phyloP scores from a whole-genome alignment of 2,797 vertebrate genomes.

The Sciaenops ocellatus region DNA sequence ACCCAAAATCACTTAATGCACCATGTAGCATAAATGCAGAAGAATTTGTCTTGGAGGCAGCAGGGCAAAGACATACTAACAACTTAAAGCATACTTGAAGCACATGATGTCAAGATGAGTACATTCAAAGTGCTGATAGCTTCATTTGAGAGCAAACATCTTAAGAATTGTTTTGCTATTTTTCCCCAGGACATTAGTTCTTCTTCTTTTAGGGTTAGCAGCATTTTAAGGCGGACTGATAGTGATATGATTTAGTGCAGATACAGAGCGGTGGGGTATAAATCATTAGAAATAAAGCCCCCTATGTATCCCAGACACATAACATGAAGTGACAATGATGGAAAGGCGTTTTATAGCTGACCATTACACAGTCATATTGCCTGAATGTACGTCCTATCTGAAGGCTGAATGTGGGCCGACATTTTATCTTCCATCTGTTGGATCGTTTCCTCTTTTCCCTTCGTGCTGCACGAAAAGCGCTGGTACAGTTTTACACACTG shows the following conservation, averaged over 20 bases:
- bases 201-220: constrained; percentile 13
- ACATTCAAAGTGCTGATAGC: constrained; percentile 22
- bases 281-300: constrained; percentile 69
- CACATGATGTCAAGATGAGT: constrained; percentile 22
- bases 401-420: constrained; percentile 2
- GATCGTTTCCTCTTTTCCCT: not conserved
- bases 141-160: constrained; percentile 4
- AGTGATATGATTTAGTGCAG: constrained; percentile 53
- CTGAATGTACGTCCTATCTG: constrained; percentile 26
- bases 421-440: constrained; percentile 22
- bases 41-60: constrained; percentile 63
- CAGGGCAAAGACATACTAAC: constrained; percentile 20
- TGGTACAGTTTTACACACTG: not conserved
- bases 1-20: constrained; percentile 64
- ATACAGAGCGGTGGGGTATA: constrained; percentile 62
- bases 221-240: constrained; percentile 23
- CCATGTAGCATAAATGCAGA: constrained; percentile 64
- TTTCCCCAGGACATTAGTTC: not conserved
- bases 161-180: not conserved
- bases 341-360: constrained; percentile 62
- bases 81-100: constrained; percentile 23
- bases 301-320: constrained; percentile 53
- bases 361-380: constrained; percentile 50
- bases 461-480: not conserved
- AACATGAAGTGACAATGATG: constrained; percentile 61